These are phyloP conservation scores for Trachelus stipa DNA, from an alignment of 2,888 invertebrate genomes.

Conservation along the genomic window DNA sequence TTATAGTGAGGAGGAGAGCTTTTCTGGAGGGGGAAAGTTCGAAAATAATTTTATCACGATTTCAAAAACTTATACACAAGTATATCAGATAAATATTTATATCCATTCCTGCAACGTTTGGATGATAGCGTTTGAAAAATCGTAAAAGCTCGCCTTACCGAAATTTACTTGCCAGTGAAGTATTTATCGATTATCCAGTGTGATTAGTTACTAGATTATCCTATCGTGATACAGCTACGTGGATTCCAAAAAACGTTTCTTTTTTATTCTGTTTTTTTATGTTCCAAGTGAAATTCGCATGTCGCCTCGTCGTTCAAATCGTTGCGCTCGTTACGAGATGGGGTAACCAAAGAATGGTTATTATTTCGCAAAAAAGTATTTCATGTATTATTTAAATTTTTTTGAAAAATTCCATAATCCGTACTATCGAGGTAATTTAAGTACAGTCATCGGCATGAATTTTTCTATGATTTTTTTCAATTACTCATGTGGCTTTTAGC, in stretches of 20 bases:
- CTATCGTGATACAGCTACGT: not conserved
- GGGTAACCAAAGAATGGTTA: not conserved
- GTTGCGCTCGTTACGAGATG: not conserved
- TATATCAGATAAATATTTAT: not conserved
- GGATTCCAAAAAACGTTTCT: not conserved
- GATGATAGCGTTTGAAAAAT: not conserved
- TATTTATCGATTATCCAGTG: not conserved
- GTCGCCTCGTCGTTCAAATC: not conserved
- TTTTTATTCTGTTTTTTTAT: not conserved
- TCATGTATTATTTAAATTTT: not conserved
- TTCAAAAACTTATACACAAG: not conserved
- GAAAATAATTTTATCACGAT: not conserved
- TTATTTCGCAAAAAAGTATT: too few relatives aligned
- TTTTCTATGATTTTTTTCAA: not conserved
- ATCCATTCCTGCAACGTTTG: too few relatives aligned
- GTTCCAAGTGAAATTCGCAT: not conserved
- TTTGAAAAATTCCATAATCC: not conserved
- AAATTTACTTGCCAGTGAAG: not conserved
- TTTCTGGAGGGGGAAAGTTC: not conserved
- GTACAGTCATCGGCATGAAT: not conserved
- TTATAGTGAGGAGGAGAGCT: constrained; percentile 18
- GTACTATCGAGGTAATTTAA: not conserved
- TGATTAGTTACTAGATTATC: too few relatives aligned
- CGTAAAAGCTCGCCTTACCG: not conserved
- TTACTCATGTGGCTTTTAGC: not conserved